phyloP scores from a whole-genome alignment of 2,797 vertebrate species.

The Delichon dasypus region DNA sequence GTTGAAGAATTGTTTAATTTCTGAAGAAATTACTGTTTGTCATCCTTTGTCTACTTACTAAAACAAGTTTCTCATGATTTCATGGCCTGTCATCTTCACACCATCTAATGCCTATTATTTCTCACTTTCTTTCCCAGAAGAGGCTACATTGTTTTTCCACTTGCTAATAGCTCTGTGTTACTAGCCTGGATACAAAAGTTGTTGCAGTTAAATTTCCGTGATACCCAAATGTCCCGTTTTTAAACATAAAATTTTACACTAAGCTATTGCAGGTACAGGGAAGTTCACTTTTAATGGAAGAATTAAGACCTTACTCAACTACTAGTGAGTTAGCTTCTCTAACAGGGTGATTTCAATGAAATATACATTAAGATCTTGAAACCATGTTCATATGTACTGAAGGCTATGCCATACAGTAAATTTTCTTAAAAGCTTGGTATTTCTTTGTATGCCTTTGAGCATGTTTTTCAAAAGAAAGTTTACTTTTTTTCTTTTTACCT shows the following conservation, averaged over 20 bases:
- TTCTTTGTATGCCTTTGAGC: background rate
- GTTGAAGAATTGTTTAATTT: background rate
- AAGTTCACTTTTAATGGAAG: background rate
- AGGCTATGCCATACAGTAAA: background rate
- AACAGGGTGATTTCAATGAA: background rate
- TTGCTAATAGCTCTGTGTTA: background rate
- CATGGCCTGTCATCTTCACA: background rate
- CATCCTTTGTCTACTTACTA: background rate
- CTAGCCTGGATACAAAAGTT: background rate
- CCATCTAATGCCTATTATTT: background rate
- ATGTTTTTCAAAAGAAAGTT: background rate
- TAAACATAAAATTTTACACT: background rate
- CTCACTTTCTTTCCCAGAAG: background rate
- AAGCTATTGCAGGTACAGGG: rapidly evolving
- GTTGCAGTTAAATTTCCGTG: background rate
- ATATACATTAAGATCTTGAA: background rate
- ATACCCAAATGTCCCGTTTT: background rate
- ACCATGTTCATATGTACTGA: background rate
- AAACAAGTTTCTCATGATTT: background rate
- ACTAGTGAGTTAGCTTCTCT: background rate
- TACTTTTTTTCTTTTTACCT: background rate
- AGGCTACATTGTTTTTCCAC: background rate
- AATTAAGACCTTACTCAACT: background rate
- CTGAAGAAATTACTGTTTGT: background rate
- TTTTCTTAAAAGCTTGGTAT: background rate